These are phyloP conservation scores for Palythoa heliodiscus DNA, from an alignment of 92 coral and sea anemone species.

Conservation along the genomic window DNA sequence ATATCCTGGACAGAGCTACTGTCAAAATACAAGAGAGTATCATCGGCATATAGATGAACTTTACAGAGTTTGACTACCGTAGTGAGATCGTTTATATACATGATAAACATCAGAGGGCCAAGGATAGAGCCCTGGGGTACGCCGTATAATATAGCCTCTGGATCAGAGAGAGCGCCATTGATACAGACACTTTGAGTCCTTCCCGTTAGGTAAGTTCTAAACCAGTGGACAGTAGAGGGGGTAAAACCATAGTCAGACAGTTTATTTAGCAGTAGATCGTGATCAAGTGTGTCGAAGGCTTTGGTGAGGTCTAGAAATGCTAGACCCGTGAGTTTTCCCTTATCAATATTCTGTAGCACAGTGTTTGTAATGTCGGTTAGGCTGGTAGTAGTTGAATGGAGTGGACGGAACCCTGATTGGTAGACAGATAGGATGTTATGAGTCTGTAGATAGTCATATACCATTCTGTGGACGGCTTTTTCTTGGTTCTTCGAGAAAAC, in stretches of 20 bases:
- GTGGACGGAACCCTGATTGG: conserved; percentile 41
- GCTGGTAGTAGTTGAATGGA: conserved; percentile 59
- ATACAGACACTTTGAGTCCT: conserved; percentile 49
- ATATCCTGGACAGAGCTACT: conserved; percentile 43
- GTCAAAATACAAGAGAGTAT: conserved; percentile 48
- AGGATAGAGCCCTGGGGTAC: conserved; percentile 66
- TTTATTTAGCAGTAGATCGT: conserved; percentile 31
- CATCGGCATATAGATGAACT: conserved; percentile 59
- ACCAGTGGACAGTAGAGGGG: conserved; percentile 48
- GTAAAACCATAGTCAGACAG: conserved; percentile 28
- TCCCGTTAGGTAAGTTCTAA: conserved; percentile 43
- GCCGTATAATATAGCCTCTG: conserved; percentile 45
- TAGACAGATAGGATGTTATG: conserved; percentile 14
- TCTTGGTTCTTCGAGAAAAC: conserved; percentile 43
- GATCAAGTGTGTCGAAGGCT: conserved; percentile 27
- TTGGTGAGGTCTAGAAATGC: conserved; percentile 36
- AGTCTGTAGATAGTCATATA: conserved; percentile 23
- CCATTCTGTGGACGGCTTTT: conserved; percentile 53
- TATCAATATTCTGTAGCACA: conserved; percentile 47
- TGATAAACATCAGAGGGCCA: conserved; percentile 60
- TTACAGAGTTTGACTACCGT: conserved; percentile 40
- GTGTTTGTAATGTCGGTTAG: conserved; percentile 58
- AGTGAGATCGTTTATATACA: conserved; percentile 60
- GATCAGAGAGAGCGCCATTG: conserved; percentile 33
- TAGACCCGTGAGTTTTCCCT: conserved; percentile 49